Conservation (phyloP, 2,888 invertebrate species). For the Philereme transversata region DNA sequence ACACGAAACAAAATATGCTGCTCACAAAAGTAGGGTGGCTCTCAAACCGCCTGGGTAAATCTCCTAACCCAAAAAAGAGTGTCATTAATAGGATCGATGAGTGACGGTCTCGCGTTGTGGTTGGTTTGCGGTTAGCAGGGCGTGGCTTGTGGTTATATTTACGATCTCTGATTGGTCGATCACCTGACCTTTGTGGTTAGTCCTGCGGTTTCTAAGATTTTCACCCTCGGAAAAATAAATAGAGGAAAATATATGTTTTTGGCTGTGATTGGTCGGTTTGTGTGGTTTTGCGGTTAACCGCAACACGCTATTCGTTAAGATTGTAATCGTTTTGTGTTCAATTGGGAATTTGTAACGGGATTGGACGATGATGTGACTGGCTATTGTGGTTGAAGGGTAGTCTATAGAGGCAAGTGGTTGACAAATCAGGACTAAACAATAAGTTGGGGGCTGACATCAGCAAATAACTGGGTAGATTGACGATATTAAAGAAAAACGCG, state of each 20-base stretch:
- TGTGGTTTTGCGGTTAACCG: constrained; percentile 81
- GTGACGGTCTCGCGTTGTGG: constrained; percentile 81
- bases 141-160: constrained; percentile 86
- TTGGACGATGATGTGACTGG: constrained; percentile 46
- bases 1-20: constrained; percentile 1
- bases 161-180: constrained; percentile 84
- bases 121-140: constrained; percentile 87
- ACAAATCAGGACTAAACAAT: constrained; percentile 30
- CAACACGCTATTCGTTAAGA: constrained; percentile 80
- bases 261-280: constrained; percentile 70
- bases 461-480: neutral
- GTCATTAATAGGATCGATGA: constrained; percentile 71
- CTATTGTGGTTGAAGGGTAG: constrained; percentile 37
- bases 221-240: constrained; percentile 81
- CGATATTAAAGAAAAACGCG: constrained; percentile 31
- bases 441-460: constrained; percentile 15
- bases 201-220: constrained; percentile 86
- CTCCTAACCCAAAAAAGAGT: constrained; percentile 54
- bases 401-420: constrained; percentile 18
- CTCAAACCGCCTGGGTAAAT: constrained; percentile 17
- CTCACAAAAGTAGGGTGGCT: constrained; percentile 19
- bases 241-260: constrained; percentile 73
- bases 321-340: constrained; percentile 67
- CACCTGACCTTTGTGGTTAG: constrained; percentile 84
- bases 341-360: constrained; percentile 69